A percentile compares a stretch with the other conserved stretches of the same genome.
phyloP scores from a whole-genome alignment of 2,113 vertebrate species.

The Progne subis region DNA sequence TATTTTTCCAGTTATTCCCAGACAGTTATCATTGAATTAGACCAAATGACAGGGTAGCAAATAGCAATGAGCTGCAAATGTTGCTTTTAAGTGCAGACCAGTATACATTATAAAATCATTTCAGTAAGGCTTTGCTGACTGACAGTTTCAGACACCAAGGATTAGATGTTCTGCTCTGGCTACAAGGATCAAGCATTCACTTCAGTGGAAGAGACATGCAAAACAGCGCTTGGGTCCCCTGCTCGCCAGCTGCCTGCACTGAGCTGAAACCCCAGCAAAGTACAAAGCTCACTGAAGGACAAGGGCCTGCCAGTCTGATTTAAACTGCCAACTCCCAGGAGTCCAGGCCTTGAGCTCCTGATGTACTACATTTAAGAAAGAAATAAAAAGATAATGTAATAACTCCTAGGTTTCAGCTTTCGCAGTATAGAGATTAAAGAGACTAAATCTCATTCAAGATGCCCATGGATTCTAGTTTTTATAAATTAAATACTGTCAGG shows the following conservation, averaged over 20 bases:
- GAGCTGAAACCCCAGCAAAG: neutral
- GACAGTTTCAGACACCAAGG: neutral
- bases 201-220: neutral
- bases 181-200: neutral
- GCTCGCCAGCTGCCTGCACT: neutral
- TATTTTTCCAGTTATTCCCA: neutral
- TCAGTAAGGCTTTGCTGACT: neutral
- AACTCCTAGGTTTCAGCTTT: neutral
- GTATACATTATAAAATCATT: neutral
- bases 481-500: neutral
- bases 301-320: neutral
- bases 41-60: neutral
- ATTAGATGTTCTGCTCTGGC: neutral
- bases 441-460: neutral
- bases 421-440: neutral
- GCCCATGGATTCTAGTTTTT: neutral
- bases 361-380: neutral
- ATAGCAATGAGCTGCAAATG: neutral
- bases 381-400: constrained; percentile 1
- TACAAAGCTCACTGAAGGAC: neutral
- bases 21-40: neutral
- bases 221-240: neutral
- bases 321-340: neutral
- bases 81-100: neutral
- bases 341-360: neutral